Percentiles rank a stretch among this genome's conserved stretches.
phyloP scores from a whole-genome alignment of 2,888 invertebrate genomes.

The Acanthococcus lagerstroemiae region DNA sequence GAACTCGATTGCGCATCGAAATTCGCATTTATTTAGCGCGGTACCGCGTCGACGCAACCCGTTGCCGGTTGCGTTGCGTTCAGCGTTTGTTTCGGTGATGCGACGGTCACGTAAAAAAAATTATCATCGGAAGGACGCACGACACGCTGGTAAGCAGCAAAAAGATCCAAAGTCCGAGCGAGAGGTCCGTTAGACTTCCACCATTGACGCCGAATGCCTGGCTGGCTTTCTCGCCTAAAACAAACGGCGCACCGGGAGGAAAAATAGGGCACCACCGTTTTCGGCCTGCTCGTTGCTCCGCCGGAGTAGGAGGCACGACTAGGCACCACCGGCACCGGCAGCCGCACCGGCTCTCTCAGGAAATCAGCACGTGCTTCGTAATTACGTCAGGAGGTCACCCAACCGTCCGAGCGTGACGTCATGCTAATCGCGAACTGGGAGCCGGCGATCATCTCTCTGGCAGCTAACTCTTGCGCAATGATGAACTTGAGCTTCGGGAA shows the following conservation, averaged over 20 bases:
- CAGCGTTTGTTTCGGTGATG: no score
- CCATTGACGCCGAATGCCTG: constrained; percentile 25
- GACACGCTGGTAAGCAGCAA: not conserved
- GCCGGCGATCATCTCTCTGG: no score
- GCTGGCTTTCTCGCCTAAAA: no score
- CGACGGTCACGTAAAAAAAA: no score
- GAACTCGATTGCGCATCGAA: no score
- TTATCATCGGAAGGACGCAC: no score
- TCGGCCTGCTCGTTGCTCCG: not conserved
- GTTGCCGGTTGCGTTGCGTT: no score
- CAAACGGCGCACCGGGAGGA: constrained; percentile 5
- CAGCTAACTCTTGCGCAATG: no score
- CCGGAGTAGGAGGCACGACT: not conserved
- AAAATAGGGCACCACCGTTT: constrained; percentile 18
- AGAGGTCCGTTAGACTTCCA: constrained; percentile 20
- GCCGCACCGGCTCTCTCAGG: constrained; percentile 8
- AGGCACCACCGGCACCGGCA: no score
- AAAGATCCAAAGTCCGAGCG: not conserved
- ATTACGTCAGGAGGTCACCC: constrained; percentile 29
- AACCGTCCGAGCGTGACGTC: constrained; percentile 24
- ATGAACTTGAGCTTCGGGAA: no score
- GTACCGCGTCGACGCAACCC: no score
- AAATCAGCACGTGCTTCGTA: constrained; percentile 29
- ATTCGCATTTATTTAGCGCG: no score
- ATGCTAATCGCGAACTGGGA: not conserved